Percentiles rank a stretch among this genome's conserved stretches.
These are phyloP conservation scores for Chiloscyllium plagiosum DNA, from an alignment of 2,113 vertebrate genomes.

Conservation along the genomic window DNA sequence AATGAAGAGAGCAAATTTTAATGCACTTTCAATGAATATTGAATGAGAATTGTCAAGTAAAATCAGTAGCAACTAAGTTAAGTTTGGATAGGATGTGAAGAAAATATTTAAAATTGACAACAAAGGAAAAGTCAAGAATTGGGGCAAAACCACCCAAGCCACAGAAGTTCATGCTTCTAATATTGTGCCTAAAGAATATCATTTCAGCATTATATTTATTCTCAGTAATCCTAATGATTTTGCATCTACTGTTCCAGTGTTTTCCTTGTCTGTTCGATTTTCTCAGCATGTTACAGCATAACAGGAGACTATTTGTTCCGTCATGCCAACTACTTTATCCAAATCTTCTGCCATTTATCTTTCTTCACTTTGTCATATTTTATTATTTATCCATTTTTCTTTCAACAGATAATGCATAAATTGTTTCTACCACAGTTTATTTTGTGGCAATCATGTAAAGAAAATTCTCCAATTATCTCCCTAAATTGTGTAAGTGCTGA, in stretches of 20 bases:
- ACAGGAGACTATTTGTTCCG: background rate
- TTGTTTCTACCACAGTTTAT: background rate
- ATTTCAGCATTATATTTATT: background rate
- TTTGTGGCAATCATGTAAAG: background rate
- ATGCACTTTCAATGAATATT: background rate
- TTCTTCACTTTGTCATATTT: background rate
- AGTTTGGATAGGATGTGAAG: background rate
- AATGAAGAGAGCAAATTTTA: background rate
- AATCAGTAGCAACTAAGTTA: background rate
- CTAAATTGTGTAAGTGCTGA: background rate
- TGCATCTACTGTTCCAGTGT: background rate
- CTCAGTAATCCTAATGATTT: background rate
- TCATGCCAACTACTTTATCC: too few species aligned
- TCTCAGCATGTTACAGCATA: background rate
- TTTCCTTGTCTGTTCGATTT: background rate
- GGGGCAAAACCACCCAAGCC: background rate
- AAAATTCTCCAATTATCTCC: background rate
- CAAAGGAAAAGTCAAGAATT: background rate
- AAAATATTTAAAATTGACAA: background rate
- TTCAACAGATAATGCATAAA: background rate
- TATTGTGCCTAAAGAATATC: background rate
- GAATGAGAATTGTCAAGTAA: background rate
- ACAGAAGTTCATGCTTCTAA: background rate
- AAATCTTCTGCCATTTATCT: background rate
- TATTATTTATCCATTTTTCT: background rate